These are phyloP conservation scores for Drosophila koepferae DNA, from an alignment of 2,888 invertebrate genomes.

Conservation along the genomic window DNA sequence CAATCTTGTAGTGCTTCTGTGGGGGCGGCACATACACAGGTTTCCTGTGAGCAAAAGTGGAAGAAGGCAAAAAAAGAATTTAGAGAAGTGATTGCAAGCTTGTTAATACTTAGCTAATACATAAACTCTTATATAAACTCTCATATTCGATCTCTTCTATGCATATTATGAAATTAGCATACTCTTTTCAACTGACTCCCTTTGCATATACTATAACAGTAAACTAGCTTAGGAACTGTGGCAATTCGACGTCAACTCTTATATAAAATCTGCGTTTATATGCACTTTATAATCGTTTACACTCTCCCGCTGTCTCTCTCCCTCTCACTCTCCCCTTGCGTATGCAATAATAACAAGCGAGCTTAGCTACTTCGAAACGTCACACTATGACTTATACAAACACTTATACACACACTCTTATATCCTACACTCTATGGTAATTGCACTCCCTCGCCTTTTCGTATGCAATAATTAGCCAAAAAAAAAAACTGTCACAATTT, in stretches of 20 bases:
- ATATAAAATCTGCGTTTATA: not conserved
- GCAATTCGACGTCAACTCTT: not conserved
- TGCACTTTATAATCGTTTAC: not conserved
- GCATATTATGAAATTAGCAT: not conserved
- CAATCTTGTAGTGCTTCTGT: constrained; percentile 93
- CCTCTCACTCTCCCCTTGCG: not conserved
- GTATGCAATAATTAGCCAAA: constrained; percentile 64
- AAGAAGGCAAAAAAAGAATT: constrained; percentile 23
- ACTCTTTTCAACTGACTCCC: not conserved
- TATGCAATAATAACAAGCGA: constrained; percentile 42
- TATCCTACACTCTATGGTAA: constrained; percentile 5
- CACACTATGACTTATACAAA: constrained; percentile 1
- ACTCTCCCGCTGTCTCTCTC: not conserved
- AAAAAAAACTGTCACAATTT: constrained; percentile 18
- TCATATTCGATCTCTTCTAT: not conserved
- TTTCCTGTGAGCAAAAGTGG: constrained; percentile 83
- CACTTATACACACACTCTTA: not conserved
- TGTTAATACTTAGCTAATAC: not conserved
- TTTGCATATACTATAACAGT: not conserved
- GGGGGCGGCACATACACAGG: constrained; percentile 87
- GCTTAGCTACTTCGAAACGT: constrained; percentile 49
- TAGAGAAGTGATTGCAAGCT: constrained; percentile 6
- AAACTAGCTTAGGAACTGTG: not conserved
- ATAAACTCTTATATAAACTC: not conserved
- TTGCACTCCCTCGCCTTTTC: constrained; percentile 4